Conservation (phyloP, 2,113 vertebrate species). For the Actenoides hombroni region DNA sequence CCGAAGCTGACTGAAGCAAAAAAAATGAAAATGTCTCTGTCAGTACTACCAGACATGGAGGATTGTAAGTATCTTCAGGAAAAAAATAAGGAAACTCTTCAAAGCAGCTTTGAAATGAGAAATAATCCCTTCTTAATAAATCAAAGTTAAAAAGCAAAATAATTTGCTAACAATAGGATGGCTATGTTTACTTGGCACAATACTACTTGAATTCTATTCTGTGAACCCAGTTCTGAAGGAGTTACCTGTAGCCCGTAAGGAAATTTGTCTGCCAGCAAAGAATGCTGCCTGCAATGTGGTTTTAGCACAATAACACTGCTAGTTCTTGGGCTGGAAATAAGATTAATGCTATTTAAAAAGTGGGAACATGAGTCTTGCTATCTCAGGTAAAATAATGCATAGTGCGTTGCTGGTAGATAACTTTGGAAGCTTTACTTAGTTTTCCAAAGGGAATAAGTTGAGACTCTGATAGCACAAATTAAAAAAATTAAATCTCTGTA, state of each 20-base stretch:
- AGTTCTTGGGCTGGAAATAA: neutral
- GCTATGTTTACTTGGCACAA: neutral
- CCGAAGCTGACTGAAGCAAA: neutral
- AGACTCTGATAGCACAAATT: neutral
- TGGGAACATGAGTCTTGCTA: neutral
- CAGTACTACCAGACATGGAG: slow-evolving; percentile 54
- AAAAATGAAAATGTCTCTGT: slow-evolving; percentile 37
- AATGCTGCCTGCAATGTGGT: neutral
- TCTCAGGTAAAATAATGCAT: neutral
- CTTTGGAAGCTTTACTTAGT: neutral
- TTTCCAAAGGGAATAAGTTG: neutral
- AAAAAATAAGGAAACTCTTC: neutral
- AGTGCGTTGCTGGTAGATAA: neutral
- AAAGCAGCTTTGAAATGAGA: neutral
- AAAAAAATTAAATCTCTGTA: neutral
- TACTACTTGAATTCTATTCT: neutral
- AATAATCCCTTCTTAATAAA: neutral
- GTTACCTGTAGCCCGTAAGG: neutral
- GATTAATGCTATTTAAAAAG: neutral
- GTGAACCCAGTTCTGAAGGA: neutral
- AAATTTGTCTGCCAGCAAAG: neutral
- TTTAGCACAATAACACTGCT: neutral
- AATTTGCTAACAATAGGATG: neutral
- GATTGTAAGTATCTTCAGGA: slow-evolving; percentile 75
- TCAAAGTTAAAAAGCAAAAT: neutral